Conservation (phyloP, 2,113 vertebrate species). For the Excalfactoria chinensis region DNA sequence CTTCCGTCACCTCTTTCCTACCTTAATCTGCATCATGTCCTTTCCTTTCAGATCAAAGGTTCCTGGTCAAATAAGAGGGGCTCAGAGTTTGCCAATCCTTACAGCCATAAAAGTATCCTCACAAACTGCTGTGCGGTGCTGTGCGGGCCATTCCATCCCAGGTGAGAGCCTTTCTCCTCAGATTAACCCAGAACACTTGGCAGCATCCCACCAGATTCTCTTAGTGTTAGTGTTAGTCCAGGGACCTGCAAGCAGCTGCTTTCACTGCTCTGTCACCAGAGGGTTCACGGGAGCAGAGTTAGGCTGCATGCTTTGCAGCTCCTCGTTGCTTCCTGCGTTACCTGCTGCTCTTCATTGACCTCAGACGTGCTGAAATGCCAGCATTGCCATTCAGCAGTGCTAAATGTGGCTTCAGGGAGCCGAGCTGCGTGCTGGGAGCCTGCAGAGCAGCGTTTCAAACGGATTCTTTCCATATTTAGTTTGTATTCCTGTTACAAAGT, state of each 20-base stretch:
- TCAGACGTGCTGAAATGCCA: neutral
- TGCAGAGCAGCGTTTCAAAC: accelerated
- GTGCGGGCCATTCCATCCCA: slow-evolving; percentile 93
- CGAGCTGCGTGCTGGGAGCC: neutral
- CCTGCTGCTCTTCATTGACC: neutral
- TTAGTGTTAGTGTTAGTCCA: accelerated
- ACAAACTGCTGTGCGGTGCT: slow-evolving; percentile 95
- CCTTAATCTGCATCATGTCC: neutral
- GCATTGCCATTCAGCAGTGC: accelerated
- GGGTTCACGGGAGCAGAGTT: slow-evolving; percentile 28
- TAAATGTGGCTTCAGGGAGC: neutral
- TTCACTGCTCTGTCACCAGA: slow-evolving; percentile 2
- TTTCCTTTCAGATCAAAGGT: slow-evolving; percentile 89
- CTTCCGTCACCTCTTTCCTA: accelerated
- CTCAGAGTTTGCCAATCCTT: slow-evolving; percentile 90
- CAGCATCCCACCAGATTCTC: neutral
- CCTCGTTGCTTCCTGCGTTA: neutral
- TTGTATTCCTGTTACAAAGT: neutral
- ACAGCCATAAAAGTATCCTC: slow-evolving; percentile 92
- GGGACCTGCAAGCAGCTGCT: neutral
- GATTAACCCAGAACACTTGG: neutral
- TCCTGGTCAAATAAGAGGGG: slow-evolving; percentile 94
- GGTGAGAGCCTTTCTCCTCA: slow-evolving; percentile 73
- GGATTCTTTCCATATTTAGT: accelerated
- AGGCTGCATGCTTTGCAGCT: neutral